A percentile compares a stretch with the other conserved stretches of the same genome.
Conservation (phyloP, 2,888 invertebrate genomes). For the Drosophila algonquin region DNA sequence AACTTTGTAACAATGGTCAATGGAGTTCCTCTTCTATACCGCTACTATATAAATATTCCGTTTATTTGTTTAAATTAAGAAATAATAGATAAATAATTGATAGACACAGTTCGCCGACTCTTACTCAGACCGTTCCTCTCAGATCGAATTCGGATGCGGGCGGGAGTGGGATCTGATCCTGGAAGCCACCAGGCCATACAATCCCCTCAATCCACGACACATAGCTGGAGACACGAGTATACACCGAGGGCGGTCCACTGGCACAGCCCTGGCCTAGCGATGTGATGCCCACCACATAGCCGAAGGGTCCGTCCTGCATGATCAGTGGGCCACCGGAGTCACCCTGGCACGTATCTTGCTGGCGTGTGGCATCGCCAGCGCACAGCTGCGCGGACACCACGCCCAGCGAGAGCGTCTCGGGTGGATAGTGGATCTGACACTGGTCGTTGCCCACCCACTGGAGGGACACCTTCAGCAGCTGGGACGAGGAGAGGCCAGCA, state of each 20-base stretch:
- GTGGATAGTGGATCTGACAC: slow-evolving; percentile 36
- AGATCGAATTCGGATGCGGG: slow-evolving; percentile 7
- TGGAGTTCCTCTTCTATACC: too few relatives aligned
- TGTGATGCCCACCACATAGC: slow-evolving; percentile 61
- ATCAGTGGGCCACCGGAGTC: slow-evolving; percentile 68
- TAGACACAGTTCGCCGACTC: too few relatives aligned
- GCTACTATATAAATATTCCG: too few relatives aligned
- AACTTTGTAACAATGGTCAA: too few relatives aligned
- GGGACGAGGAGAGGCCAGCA: slow-evolving; percentile 57
- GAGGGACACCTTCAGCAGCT: slow-evolving; percentile 57
- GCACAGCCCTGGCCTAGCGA: slow-evolving; percentile 76
- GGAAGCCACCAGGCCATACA: slow-evolving; percentile 64
- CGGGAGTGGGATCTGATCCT: not conserved
- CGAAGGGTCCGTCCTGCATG: not conserved
- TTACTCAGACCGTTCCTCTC: slow-evolving; percentile 1
- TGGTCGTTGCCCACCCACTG: slow-evolving; percentile 37
- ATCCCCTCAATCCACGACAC: slow-evolving; percentile 76
- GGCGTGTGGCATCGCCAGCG: slow-evolving; percentile 53
- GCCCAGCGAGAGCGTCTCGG: slow-evolving; percentile 42
- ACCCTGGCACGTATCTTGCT: slow-evolving; percentile 65
- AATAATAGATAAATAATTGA: too few relatives aligned
- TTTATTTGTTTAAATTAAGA: too few relatives aligned
- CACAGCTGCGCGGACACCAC: slow-evolving; percentile 54
- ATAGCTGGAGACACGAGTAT: slow-evolving; percentile 73
- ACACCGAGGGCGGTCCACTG: slow-evolving; percentile 74